Evolutionary conservation across 2,113 vertebrate species (phyloP), one percentile per base, ranked within the genome.

Genomic region (Varanus komodoensis): DNA sequence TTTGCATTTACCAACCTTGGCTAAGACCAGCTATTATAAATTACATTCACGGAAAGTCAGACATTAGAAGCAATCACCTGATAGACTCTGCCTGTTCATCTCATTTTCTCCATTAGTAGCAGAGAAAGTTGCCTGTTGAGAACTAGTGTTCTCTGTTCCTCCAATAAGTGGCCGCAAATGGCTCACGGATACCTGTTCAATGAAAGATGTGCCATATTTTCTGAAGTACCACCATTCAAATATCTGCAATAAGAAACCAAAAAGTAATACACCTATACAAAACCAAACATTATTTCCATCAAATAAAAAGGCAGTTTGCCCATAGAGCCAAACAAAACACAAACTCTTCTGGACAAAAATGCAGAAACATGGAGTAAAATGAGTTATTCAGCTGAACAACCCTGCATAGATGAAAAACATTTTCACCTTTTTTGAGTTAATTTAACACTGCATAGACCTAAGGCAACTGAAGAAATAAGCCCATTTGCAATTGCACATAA

Each of bases 191-290:
- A 99, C 98, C 97, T 99, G 99, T 94, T 99, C 99, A 6, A 99
- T 99, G 96, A 99, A 99, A 2, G 99, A 99, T 0, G 98, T 99
- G 89, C 99, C 99, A 0, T 99, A 99, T 86, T 99, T 99, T 86
- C 98, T 97, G 93, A 99, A 99, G 94, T 99, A 99, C 98, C 99
- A 99, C 98, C 99, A 99, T 95, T 99, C 99, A 97, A 99, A 99
- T 96, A 99, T 98, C 99, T 99, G 95, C 3, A 93, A 95, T 0
- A 1, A 80, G 67, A 95, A 48, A 84, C 92, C 94, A 32, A 95
- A 81, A 96, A 88, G 91, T 93, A 6, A 50, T 0, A 79, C 52
- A 64, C 12, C 52, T 25, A 52, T 1, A 44, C 38, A 44, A 44
- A 44, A 44, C 38, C 38, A 44, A 44, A 44, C 38, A 44, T 44